Base-by-base conservation (phyloP, 2,888 invertebrate genomes). In the Danaus chrysippus region DNA sequence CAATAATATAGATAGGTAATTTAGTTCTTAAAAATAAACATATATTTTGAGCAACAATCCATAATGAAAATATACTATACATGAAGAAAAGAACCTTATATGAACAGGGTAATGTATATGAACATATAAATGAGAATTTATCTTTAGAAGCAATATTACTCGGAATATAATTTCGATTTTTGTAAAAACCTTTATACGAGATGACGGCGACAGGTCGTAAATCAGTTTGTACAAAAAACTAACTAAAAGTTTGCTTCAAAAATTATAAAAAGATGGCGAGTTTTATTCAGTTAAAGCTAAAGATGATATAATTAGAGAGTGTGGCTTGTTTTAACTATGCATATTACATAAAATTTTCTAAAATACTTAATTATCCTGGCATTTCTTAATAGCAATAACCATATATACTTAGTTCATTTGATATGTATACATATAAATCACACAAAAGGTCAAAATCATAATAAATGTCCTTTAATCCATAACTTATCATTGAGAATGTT, bases 181-280 rank as follows among this genome's bases (percentile, higher is more conserved):
- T 77, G 75, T 74, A 79, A 81, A 83, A 80, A 81, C 81, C 78
- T 84, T 86, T 85, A 86, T 86, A 76, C 74, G 78, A 78, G 67
- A 65, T 34, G 65, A 64, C 59, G 63, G 65, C 73, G 70, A 73
- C 71, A 68, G 76, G 73, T 79, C 85, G 84, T 89, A 89, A 89
- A 89, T 89, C 88, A 87, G 82, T 81, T 82, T 73, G 73, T 76
- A 78, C 86, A 86, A 86, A 87, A 34, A 87, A 88, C 84, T 86
- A 86, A 87, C 84, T 85, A 83, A 85, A 87, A 87, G 77, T 87
- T 86, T 75, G 74, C 81, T 78, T 82, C 78, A 81, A 84, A 82
- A 84, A 87, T 88, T 87, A 89, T 88, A 86, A 81, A 88, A 82
- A 76, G 85, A 73, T 77, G 73, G 72, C 64, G 79, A 81, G 81